Evolutionary conservation across 2,797 vertebrate species (phyloP), one percentile per base, ranked within the genome.

Genomic region (Sebastes dallii): DNA sequence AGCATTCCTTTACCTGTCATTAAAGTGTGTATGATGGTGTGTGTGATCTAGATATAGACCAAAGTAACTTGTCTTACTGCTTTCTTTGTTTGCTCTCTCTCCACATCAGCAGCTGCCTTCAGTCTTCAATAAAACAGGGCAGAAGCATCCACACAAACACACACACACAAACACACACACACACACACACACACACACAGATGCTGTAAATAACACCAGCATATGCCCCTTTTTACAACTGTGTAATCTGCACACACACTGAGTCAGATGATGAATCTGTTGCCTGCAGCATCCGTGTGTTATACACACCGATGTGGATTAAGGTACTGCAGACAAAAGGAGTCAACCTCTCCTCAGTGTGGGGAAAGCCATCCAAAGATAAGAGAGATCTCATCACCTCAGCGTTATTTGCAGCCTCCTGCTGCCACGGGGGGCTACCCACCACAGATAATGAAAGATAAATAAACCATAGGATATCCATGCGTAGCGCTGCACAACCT

Each of bases 261-360:
- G 66, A 81, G 67, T 66, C 58, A 30, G 73, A 79, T 9, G 74
- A 78, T 72, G 59, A 77, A 66, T 81, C 46, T 81, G 83, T 69
- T 71, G 83, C 86, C 86, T 3, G 80, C 78, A 79, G 72, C 77
- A 50, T 77, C 70, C 7, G 39, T 56, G 77, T 61, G 72, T 70
- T 69, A 86, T 84, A 85, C 80, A 86, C 87, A 85, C 80, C 39
- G 85, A 86, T 87, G 72, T 16, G 61, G 82, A 81, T 83, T 64
- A 72, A 80, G 88, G 89, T 86, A 30, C 29, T 78, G 83, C 87
- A 85, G 86, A 93, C 88, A 88, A 91, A 86, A 90, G 81, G 85
- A 91, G 75, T 75, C 77, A 50, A 70, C 82, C 83, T 61, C 54
- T 61, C 56, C 77, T 76, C 69, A 13, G 59, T 20, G 75, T 56